A percentile compares a stretch with the other conserved stretches of the same genome.
phyloP scores from a whole-genome alignment of 1,140 invertebrate species.

The Antheraea pernyi region DNA sequence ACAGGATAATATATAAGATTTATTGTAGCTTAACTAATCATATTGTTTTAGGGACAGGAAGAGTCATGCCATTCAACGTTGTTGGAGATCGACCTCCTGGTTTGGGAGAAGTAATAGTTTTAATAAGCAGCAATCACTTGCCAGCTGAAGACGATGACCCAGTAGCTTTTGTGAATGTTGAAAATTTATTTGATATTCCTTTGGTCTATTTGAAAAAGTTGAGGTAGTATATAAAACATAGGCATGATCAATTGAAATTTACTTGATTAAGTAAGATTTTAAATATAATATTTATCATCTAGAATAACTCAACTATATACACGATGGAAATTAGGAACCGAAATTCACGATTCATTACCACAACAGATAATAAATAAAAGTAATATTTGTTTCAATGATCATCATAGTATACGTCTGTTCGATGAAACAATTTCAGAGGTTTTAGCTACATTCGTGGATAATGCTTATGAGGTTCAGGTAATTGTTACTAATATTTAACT shows the following conservation, averaged over 20 bases:
- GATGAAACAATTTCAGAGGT: constrained; percentile 23
- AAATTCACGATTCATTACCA: constrained; percentile 32
- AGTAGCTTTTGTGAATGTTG: constrained; percentile 60
- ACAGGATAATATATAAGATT: not conserved
- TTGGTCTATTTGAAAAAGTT: constrained; percentile 39
- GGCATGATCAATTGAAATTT: not conserved
- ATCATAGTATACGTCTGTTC: constrained; percentile 38
- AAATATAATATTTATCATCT: not conserved
- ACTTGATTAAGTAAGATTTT: constrained; percentile 6
- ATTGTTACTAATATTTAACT: not conserved
- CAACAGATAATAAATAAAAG: constrained; percentile 28
- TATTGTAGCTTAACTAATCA: not conserved
- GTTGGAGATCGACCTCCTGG: constrained; percentile 41
- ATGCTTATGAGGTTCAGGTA: constrained; percentile 47
- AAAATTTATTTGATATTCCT: constrained; percentile 46
- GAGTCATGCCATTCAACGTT: constrained; percentile 45
- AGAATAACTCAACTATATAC: constrained; percentile 57
- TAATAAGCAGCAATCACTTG: constrained; percentile 55
- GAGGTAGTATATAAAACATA: constrained; percentile 28
- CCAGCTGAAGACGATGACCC: constrained; percentile 59
- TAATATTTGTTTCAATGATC: constrained; percentile 41
- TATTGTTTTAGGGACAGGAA: constrained; percentile 44
- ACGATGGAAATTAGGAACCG: constrained; percentile 41
- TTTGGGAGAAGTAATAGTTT: constrained; percentile 45
- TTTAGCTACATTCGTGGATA: constrained; percentile 40